Percentiles rank a stretch among this genome's conserved stretches.
Evolutionary conservation across 2,113 vertebrate genomes (phyloP).

Genomic region (Saguinus midas): DNA sequence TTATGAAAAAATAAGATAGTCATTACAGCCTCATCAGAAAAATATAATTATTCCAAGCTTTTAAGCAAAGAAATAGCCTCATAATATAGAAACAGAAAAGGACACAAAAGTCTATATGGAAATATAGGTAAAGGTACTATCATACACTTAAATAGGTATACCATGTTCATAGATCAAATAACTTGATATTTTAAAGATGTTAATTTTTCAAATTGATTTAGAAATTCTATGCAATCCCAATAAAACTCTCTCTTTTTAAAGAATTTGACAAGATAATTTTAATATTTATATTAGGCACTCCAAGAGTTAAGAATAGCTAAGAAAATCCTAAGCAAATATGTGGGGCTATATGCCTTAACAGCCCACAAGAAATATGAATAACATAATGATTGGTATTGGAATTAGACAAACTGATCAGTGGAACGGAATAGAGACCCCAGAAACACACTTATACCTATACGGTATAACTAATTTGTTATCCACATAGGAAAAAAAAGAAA

Average conservation of each 20-base stretch:
- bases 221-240: neutral
- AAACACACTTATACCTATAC: neutral
- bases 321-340: neutral
- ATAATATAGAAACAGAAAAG: neutral
- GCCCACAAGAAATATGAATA: neutral
- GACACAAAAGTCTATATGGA: neutral
- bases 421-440: neutral
- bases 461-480: neutral
- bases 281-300: neutral
- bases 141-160: neutral
- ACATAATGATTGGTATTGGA: neutral
- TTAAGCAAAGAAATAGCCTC: neutral
- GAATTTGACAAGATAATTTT: neutral
- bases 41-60: neutral
- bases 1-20: neutral
- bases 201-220: neutral
- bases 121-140: neutral
- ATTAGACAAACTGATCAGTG: neutral
- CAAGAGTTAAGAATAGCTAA: neutral
- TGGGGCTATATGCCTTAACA: neutral
- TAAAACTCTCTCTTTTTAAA: neutral
- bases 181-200: neutral
- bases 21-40: neutral
- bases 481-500: neutral
- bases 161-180: conserved; percentile 38